Base-by-base conservation (phyloP, 2,888 invertebrate species). In the Phyllotreta striolata region DNA sequence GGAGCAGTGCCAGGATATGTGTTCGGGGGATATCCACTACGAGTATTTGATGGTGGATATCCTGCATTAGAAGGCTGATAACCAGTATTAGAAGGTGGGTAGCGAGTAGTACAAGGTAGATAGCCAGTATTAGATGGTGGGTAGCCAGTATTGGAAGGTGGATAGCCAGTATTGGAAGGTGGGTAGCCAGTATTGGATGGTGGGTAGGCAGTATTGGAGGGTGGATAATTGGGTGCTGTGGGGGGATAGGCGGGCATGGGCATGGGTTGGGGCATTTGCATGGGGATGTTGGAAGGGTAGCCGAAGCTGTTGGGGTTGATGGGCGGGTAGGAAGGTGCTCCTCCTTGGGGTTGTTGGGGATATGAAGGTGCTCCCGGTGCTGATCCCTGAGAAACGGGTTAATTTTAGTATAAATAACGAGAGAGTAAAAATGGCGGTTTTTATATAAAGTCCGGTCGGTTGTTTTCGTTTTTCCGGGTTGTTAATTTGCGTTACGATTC, bases 241-340 rank as follows among this genome's bases (percentile, higher is more conserved):
- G 76, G 69, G 40, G 71, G 75, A 66, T 73, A 73, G 38, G 70
- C 54, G 47, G 74, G 74, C 62, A 76, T 74, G 77, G 81, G 81
- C 82, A 84, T 74, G 41, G 78, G 72, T 83, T 84, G 78, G 77
- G 85, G 83, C 85, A 85, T 78, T 80, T 81, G 79, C 77, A 81
- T 78, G 39, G 82, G 80, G 14, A 81, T 73, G 65, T 76, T 76
- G 54, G 78, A 66, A 58, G 75, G 80, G 81, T 84, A 78, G 80
- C 87, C 87, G 82, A 86, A 74, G 80, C 84, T 76, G 43, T 80
- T 79, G 44, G 80, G 78, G 67, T 78, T 79, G 8, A 79, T 76
- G 78, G 61, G 76, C 12, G 83, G 82, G 73, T 83, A 83, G 57
- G 82, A 81, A 49, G 78, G 73, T 66, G 76, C 75, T 66, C 74